Evolutionary conservation across 1,140 invertebrate species (phyloP).

Genomic region (Palaemon carinicauda): DNA sequence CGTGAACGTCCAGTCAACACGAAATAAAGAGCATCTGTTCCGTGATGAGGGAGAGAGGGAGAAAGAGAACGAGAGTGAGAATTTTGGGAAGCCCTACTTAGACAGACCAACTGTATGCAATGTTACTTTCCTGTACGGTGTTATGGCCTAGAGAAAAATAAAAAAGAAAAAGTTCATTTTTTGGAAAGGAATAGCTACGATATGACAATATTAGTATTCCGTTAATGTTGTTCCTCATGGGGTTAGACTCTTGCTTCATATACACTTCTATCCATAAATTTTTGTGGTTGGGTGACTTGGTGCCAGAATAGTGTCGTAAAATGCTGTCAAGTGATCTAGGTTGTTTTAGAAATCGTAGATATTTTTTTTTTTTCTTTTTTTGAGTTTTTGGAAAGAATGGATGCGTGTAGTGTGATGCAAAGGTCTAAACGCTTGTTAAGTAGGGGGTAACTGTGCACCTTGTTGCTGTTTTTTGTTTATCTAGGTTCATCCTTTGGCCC

Average conservation of each 20-base stretch:
- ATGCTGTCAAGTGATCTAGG: neutral
- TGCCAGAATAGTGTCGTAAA: neutral
- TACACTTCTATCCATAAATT: neutral
- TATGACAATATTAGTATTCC: neutral
- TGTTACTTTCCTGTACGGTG: neutral
- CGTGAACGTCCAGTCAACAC: neutral
- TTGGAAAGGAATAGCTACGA: neutral
- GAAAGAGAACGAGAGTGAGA: too few species aligned
- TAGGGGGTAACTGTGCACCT: conserved; percentile 31
- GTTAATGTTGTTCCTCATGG: conserved; percentile 1
- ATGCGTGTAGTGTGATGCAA: neutral
- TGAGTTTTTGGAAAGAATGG: neutral
- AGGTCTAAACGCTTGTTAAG: conserved; percentile 18
- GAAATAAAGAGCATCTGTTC: conserved; percentile 26
- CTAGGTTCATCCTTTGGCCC: conserved; percentile 50
- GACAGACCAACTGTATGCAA: neutral
- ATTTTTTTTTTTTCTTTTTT: too few species aligned
- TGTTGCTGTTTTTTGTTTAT: conserved; percentile 47
- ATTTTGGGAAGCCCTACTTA: neutral
- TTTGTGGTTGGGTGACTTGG: neutral
- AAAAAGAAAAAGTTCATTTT: neutral
- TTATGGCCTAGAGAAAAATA: neutral
- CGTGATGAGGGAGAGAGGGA: conserved; percentile 7
- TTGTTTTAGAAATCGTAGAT: neutral
- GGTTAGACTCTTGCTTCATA: conserved; percentile 10